These are phyloP conservation scores for Micropoecilia bifurca DNA, from an alignment of 2,797 vertebrate genomes.

Conservation along the genomic window DNA sequence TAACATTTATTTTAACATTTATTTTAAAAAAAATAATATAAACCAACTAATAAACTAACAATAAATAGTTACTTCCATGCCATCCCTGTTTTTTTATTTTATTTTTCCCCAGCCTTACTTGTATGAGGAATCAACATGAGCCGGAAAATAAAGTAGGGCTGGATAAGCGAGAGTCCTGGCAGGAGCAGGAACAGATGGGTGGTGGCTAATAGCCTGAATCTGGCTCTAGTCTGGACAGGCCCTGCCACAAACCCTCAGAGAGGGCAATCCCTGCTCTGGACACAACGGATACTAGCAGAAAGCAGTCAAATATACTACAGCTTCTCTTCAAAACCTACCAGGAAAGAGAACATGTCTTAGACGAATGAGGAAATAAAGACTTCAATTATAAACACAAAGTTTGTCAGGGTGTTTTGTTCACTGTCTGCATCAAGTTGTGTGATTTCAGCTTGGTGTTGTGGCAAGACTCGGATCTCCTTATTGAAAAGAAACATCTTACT, in stretches of 20 bases:
- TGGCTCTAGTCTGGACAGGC: constrained; percentile 65
- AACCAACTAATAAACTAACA: not conserved
- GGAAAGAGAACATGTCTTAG: not conserved
- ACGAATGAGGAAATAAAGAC: not conserved
- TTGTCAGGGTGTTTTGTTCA: not conserved
- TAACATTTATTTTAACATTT: too few relatives aligned
- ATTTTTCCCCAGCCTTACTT: not conserved
- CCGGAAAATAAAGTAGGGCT: constrained; percentile 5
- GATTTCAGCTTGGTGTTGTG: not conserved
- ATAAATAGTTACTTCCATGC: not conserved
- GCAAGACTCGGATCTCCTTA: not conserved
- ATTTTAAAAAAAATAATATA: not conserved
- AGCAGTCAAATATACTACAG: constrained; percentile 20
- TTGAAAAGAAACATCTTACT: not conserved
- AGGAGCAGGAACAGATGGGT: constrained; percentile 75
- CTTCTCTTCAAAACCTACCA: not conserved
- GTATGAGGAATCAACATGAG: constrained; percentile 16
- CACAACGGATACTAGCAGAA: constrained; percentile 43
- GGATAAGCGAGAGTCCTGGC: constrained; percentile 43
- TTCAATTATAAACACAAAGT: not conserved
- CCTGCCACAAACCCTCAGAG: constrained; percentile 50
- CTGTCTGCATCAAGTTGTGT: not conserved
- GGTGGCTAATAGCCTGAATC: constrained; percentile 68
- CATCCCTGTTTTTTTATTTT: not conserved
- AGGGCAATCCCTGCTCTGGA: constrained; percentile 64